phyloP scores from a whole-genome alignment of 1,140 invertebrate genomes.

The Drosophila subpulchrella region DNA sequence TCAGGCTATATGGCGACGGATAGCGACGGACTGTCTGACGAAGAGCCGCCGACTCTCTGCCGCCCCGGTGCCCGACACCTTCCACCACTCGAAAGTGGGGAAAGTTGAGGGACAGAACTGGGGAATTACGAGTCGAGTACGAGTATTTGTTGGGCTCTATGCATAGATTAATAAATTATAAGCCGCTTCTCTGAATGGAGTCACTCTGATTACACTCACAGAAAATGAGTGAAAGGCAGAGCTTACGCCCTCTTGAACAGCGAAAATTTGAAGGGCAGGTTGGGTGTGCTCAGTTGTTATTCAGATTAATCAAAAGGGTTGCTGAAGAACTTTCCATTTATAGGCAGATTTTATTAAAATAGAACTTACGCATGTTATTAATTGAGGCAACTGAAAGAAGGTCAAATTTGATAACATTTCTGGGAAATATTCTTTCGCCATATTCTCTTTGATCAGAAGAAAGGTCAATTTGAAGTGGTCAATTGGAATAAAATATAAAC shows the following conservation, averaged over 20 bases:
- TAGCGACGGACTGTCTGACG: slow-evolving; percentile 21
- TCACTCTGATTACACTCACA: slow-evolving; percentile 50
- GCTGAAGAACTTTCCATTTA: not conserved
- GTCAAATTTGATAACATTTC: not conserved
- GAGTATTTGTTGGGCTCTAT: slow-evolving; percentile 55
- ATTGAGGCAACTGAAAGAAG: slow-evolving; percentile 1
- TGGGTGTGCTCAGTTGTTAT: not conserved
- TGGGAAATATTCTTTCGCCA: not conserved
- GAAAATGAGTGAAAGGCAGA: slow-evolving; percentile 16
- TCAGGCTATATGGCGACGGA: slow-evolving; percentile 23
- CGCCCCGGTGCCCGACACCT: slow-evolving; percentile 27
- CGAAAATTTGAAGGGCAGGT: not conserved
- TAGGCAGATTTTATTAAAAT: too few species aligned
- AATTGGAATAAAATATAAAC: too few species aligned
- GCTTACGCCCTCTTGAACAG: not conserved
- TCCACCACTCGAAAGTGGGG: slow-evolving; percentile 50
- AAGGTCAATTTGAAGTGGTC: too few species aligned
- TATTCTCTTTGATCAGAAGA: too few species aligned
- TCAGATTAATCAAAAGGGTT: slow-evolving; percentile 13
- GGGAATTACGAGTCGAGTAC: slow-evolving; percentile 44
- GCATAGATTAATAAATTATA: slow-evolving; percentile 83
- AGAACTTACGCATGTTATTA: not conserved
- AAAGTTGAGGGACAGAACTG: slow-evolving; percentile 47
- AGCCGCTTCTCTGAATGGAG: slow-evolving; percentile 52
- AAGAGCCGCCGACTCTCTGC: slow-evolving; percentile 5